Conservation (phyloP, 2,113 vertebrate species). For the Columba livia region DNA sequence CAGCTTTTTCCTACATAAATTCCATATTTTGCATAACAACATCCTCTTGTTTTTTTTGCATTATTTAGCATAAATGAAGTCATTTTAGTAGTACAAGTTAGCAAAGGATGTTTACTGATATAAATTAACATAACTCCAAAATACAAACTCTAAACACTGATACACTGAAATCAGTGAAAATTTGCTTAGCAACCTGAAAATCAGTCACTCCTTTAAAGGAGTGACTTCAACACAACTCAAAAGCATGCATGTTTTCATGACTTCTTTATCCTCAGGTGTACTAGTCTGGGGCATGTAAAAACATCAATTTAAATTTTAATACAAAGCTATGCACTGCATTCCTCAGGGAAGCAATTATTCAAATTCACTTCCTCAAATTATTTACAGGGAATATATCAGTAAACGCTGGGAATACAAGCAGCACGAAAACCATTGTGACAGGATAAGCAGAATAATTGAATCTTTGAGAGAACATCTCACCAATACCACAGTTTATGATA, state of each 20-base stretch:
- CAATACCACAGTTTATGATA: background rate
- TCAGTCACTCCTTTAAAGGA: background rate
- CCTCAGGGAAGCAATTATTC: constrained; percentile 29
- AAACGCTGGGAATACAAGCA: background rate
- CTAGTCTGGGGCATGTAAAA: background rate
- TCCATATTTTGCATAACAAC: background rate
- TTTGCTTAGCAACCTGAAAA: background rate
- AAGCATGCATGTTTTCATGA: background rate
- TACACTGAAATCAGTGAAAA: background rate
- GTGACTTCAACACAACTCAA: background rate
- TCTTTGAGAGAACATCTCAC: background rate
- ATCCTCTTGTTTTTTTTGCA: background rate
- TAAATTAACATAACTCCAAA: background rate
- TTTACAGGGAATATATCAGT: background rate
- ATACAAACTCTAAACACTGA: background rate
- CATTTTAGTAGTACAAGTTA: background rate
- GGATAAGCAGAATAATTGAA: background rate
- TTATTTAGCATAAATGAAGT: background rate
- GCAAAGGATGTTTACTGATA: background rate
- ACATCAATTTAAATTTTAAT: constrained; percentile 25
- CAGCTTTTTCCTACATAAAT: background rate
- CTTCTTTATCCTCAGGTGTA: background rate
- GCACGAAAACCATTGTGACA: background rate
- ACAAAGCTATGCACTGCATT: background rate
- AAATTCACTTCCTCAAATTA: background rate